Conservation (phyloP, 2,113 vertebrate genomes). For the Phrynocephalus versicolor region DNA sequence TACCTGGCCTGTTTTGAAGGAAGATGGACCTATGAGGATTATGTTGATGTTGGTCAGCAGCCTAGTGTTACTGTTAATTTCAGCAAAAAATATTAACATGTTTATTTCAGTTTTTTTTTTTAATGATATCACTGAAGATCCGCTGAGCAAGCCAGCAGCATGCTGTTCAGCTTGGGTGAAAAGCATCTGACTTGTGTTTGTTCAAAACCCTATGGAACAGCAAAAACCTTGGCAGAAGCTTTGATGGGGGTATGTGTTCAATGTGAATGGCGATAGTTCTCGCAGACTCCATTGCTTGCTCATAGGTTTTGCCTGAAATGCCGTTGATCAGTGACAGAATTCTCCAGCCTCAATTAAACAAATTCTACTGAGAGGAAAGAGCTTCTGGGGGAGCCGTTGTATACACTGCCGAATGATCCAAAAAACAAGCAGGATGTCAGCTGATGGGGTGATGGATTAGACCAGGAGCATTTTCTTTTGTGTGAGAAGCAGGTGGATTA, state of each 20-base stretch:
- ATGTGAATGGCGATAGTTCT: background rate
- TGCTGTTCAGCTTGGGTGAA: too few relatives aligned
- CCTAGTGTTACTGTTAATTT: background rate
- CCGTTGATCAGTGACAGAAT: background rate
- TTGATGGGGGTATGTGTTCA: conserved; percentile 2
- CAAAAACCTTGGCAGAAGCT: conserved; percentile 24
- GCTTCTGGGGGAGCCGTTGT: conserved; percentile 15
- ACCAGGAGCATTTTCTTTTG: conserved; percentile 65
- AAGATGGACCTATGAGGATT: background rate
- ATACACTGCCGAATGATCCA: background rate
- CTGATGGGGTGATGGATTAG: conserved; percentile 65
- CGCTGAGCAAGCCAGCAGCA: too few relatives aligned
- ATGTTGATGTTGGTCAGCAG: background rate
- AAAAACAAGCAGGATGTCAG: conserved; percentile 53
- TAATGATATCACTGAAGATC: too few relatives aligned
- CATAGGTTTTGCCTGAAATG: background rate
- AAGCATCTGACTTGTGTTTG: too few relatives aligned
- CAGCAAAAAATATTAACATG: background rate
- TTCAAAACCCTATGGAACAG: background rate
- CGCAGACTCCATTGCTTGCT: background rate
- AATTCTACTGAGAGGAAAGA: conserved; percentile 2
- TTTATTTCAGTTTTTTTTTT: too few relatives aligned
- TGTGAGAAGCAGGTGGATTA: conserved; percentile 65
- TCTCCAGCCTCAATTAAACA: conserved; percentile 23
- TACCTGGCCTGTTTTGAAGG: background rate